Percentiles rank a stretch among this genome's conserved stretches.
These are phyloP conservation scores for Burhinus bistriatus DNA, from an alignment of 2,113 vertebrate species.

Conservation along the genomic window DNA sequence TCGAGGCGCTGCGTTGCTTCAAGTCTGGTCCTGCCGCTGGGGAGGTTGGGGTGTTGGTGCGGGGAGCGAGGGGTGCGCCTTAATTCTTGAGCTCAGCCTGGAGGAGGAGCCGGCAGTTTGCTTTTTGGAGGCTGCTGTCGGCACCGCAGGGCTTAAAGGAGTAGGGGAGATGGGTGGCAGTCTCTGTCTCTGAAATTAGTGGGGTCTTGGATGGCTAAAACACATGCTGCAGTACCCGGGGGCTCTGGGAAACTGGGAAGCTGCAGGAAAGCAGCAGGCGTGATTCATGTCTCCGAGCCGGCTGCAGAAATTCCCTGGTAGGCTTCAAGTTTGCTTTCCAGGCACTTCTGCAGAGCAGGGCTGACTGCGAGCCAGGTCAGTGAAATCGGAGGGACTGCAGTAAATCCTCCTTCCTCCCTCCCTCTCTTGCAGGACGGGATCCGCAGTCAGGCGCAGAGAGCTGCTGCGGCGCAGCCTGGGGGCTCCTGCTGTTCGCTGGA, in stretches of 20 bases:
- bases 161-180: accelerated
- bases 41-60: not conserved
- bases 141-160: not conserved
- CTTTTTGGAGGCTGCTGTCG: not conserved
- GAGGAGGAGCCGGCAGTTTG: not conserved
- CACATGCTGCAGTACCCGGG: not conserved
- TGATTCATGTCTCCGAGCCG: not conserved
- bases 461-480: not conserved
- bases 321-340: not conserved
- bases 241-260: not conserved
- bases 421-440: not conserved
- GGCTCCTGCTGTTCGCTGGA: not conserved
- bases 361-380: not conserved
- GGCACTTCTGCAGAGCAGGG: conserved; percentile 25
- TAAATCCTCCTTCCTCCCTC: not conserved
- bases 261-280: not conserved
- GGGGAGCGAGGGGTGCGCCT: accelerated
- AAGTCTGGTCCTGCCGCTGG: not conserved
- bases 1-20: not conserved
- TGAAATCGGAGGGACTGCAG: not conserved
- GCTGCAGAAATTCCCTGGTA: not conserved
- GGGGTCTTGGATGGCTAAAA: not conserved
- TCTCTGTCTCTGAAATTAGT: not conserved
- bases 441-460: conserved; percentile 15
- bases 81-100: not conserved